These are phyloP conservation scores for Cyclargus thomasi DNA, from an alignment of 1,140 invertebrate genomes.

Conservation along the genomic window DNA sequence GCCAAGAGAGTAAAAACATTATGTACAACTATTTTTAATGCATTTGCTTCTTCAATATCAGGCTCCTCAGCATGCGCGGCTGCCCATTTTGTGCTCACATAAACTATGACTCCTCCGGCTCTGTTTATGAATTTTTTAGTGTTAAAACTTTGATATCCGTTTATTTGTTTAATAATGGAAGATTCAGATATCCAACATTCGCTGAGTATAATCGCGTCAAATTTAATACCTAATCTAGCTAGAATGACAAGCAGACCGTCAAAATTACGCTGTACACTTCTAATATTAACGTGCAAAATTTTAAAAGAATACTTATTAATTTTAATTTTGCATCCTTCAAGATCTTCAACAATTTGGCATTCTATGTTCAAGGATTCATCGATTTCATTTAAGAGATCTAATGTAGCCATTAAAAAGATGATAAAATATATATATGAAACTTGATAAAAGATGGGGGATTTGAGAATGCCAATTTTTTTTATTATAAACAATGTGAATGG, in stretches of 20 bases:
- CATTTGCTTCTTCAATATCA: conserved; percentile 26
- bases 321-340: too few species aligned
- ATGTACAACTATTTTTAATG: conserved; percentile 23
- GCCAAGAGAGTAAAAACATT: too few species aligned
- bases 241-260: conserved; percentile 19
- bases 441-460: too few species aligned
- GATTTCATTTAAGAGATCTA: too few species aligned
- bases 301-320: not conserved
- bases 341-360: too few species aligned
- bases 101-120: conserved; percentile 33
- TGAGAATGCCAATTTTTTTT: too few species aligned
- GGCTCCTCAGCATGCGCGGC: conserved; percentile 23
- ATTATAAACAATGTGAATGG: too few species aligned
- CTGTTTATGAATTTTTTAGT: conserved; percentile 28
- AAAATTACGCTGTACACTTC: conserved; percentile 23
- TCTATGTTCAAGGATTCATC: too few species aligned
- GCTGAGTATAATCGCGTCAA: conserved; percentile 22
- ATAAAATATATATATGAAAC: too few species aligned
- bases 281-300: conserved; percentile 20
- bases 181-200: conserved; percentile 23
- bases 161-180: conserved; percentile 17
- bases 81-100: conserved; percentile 22
- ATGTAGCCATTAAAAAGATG: too few species aligned
- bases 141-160: conserved; percentile 8
- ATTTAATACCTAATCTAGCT: conserved; percentile 9